These are phyloP conservation scores for Trachurus trachurus DNA, from an alignment of 2,797 vertebrate species.

Conservation along the genomic window DNA sequence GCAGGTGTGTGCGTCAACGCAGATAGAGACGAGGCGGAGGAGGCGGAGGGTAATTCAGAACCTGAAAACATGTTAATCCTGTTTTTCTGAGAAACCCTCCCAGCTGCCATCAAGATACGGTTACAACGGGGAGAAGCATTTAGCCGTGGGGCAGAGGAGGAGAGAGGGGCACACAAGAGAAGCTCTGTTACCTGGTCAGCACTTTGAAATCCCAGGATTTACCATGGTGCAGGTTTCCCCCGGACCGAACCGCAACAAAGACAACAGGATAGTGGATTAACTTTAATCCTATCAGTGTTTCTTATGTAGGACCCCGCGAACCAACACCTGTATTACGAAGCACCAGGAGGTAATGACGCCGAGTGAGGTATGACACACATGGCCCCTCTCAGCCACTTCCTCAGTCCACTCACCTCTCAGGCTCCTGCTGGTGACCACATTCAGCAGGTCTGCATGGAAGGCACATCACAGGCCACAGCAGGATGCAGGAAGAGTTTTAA, in stretches of 20 bases:
- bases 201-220: conserved; percentile 61
- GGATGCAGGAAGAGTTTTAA: conserved; percentile 19
- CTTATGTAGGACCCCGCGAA: conserved; percentile 57
- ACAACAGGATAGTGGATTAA: conserved; percentile 76
- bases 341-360: conserved; percentile 61
- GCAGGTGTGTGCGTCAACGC: conserved; percentile 41
- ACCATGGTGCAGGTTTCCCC: conserved; percentile 44
- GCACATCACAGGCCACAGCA: conserved; percentile 28
- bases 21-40: not conserved
- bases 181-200: conserved; percentile 71
- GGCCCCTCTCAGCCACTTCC: conserved; percentile 42
- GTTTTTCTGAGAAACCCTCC: conserved; percentile 66
- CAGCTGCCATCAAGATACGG: conserved; percentile 61
- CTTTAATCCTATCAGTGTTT: conserved; percentile 74
- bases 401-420: not conserved
- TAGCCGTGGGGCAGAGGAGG: conserved; percentile 53
- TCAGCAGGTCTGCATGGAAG: conserved; percentile 44
- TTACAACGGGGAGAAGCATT: conserved; percentile 66
- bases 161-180: conserved; percentile 54
- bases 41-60: conserved; percentile 43
- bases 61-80: conserved; percentile 70
- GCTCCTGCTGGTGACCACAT: conserved; percentile 56
- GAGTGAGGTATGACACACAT: conserved; percentile 49
- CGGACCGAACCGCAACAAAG: conserved; percentile 51
- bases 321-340: conserved; percentile 71